Conservation (phyloP, 2,888 invertebrate species). For the Lasioglossum oenotherae region DNA sequence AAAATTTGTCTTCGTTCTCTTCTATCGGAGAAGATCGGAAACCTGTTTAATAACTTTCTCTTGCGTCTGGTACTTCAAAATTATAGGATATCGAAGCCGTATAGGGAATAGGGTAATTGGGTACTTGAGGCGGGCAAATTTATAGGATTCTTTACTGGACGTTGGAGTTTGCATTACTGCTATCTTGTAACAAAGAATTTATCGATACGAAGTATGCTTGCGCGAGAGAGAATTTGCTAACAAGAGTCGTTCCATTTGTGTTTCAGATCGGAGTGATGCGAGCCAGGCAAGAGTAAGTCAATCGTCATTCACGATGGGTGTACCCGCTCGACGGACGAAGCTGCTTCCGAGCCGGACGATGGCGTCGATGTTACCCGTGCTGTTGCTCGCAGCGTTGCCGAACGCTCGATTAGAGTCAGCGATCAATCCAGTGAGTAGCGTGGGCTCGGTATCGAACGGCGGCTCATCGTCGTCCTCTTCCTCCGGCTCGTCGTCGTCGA, state of each 20-base stretch:
- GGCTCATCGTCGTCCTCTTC: conserved; percentile 71
- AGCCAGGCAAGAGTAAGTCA: conserved; percentile 70
- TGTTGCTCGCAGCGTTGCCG: conserved; percentile 65
- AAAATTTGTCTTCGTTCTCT: background rate
- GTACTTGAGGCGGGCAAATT: background rate
- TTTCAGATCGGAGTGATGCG: conserved; percentile 80
- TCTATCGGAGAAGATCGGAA: background rate
- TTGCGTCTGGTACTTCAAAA: background rate
- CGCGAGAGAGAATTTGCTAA: background rate
- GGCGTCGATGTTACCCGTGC: conserved; percentile 55
- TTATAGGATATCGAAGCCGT: background rate
- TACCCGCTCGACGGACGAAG: conserved; percentile 71
- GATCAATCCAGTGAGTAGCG: conserved; percentile 73
- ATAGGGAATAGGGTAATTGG: background rate
- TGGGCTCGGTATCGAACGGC: conserved; percentile 71
- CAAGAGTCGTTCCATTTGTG: conserved; percentile 34
- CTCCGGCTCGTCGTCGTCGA: conserved; percentile 72
- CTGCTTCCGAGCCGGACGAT: conserved; percentile 67
- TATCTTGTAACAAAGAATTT: background rate
- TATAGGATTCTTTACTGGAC: background rate
- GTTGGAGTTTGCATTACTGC: background rate
- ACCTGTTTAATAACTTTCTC: conserved; percentile 1
- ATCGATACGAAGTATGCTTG: background rate
- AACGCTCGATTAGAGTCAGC: conserved; percentile 76
- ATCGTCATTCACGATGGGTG: conserved; percentile 71